Conservation (phyloP, 1,140 invertebrate species). For the Drosophila subobscura region DNA sequence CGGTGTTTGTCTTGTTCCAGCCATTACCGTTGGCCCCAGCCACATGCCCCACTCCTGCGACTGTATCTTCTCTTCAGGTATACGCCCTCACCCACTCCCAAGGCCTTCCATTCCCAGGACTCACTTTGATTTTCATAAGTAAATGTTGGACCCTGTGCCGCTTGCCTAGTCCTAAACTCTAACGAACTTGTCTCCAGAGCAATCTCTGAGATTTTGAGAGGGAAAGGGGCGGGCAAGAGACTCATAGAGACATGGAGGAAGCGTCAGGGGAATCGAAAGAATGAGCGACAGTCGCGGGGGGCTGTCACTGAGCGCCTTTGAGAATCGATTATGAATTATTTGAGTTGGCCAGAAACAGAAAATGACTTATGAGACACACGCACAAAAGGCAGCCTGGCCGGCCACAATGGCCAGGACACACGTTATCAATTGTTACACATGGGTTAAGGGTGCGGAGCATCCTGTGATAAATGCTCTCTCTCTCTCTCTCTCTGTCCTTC, state of each 20-base stretch:
- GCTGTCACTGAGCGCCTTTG: constrained; percentile 18
- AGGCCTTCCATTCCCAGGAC: constrained; percentile 46
- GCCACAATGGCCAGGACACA: constrained; percentile 41
- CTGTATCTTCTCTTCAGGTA: constrained; percentile 1
- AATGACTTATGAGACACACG: constrained; percentile 81
- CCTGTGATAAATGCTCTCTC: constrained; percentile 44
- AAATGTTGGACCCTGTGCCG: constrained; percentile 55
- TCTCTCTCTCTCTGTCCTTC: constrained; percentile 7
- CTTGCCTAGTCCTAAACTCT: constrained; percentile 34
- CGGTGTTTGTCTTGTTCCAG: constrained; percentile 72
- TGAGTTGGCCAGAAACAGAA: constrained; percentile 58
- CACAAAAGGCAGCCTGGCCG: constrained; percentile 25
- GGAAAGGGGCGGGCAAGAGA: constrained; percentile 1
- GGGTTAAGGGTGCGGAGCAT: constrained; percentile 10
- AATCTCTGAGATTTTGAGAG: constrained; percentile 15
- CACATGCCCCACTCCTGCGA: background rate
- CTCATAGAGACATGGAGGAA: background rate
- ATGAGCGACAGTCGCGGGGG: no score
- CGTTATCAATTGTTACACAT: constrained; percentile 61
- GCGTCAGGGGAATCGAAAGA: background rate
- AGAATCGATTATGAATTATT: constrained; percentile 83
- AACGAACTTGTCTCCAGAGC: constrained; percentile 61
- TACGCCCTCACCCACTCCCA: background rate
- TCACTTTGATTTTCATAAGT: constrained; percentile 80
- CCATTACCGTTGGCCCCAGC: constrained; percentile 28